Percentiles rank a stretch among this genome's conserved stretches.
These are phyloP conservation scores for Labia minor DNA, from an alignment of 2,888 invertebrate species.

Conservation along the genomic window DNA sequence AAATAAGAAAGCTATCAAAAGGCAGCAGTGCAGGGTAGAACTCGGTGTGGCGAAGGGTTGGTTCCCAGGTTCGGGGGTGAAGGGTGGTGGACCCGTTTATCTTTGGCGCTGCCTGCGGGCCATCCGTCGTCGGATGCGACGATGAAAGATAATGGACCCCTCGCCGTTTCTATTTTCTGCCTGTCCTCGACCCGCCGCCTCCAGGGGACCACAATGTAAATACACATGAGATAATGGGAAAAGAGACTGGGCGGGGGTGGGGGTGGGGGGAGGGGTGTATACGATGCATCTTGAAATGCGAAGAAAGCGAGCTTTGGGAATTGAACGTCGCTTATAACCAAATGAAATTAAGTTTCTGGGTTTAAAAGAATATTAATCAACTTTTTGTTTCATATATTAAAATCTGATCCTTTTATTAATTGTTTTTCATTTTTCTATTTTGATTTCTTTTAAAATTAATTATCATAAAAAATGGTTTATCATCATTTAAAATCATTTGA, in stretches of 20 bases:
- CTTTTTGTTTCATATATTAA: not conserved
- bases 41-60: too few species aligned
- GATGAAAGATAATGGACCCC: conserved; percentile 2
- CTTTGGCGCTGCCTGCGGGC: not conserved
- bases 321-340: not conserved
- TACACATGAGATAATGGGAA: conserved; percentile 13
- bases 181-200: not conserved
- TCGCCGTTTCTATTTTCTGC: too few species aligned
- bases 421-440: too few species aligned
- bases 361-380: not conserved
- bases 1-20: conserved; percentile 1
- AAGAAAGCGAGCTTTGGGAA: too few species aligned
- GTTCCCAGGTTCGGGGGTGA: not conserved
- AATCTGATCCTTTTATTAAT: not conserved
- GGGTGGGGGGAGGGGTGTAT: too few species aligned
- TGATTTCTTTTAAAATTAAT: too few species aligned
- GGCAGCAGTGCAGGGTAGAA: too few species aligned
- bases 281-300: too few species aligned
- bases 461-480: too few species aligned
- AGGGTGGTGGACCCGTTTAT: not conserved
- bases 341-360: not conserved
- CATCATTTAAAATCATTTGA: too few species aligned
- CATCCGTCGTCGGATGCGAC: conserved; percentile 1
- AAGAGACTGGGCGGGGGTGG: not conserved
- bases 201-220: conserved; percentile 4